Evolutionary conservation across 2,888 invertebrate species (phyloP).

Genomic region (Rutpela maculata): DNA sequence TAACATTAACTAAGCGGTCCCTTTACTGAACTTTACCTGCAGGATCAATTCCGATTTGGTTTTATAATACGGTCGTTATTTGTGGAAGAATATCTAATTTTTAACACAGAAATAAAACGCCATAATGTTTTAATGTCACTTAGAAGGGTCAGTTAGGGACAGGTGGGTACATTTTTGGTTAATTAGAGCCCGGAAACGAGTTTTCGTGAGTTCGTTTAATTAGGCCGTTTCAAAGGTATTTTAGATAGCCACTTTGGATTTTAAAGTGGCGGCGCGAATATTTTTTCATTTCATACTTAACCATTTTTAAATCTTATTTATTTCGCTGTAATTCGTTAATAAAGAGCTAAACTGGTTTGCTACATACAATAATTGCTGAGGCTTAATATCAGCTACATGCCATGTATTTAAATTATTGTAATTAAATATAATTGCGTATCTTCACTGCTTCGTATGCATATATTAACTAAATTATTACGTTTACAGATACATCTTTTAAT

Average conservation of each 20-base stretch:
- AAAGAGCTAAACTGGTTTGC: constrained; percentile 46
- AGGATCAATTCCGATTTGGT: background rate
- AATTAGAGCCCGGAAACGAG: constrained; percentile 55
- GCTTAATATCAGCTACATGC: constrained; percentile 46
- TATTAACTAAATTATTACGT: constrained; percentile 27
- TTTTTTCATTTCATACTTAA: constrained; percentile 11
- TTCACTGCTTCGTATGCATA: constrained; percentile 43
- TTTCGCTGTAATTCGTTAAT: constrained; percentile 43
- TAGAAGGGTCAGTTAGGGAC: constrained; percentile 25
- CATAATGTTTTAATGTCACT: constrained; percentile 20
- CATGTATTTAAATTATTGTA: constrained; percentile 49
- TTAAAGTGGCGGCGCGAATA: background rate
- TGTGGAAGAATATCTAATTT: constrained; percentile 1
- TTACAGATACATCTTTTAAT: constrained; percentile 21
- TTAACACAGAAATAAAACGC: constrained; percentile 27
- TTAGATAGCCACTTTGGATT: constrained; percentile 9
- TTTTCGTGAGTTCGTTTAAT: constrained; percentile 44
- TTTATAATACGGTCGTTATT: constrained; percentile 5
- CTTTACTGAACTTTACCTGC: constrained; percentile 1
- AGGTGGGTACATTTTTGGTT: constrained; percentile 56
- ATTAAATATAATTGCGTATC: constrained; percentile 51
- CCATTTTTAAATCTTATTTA: constrained; percentile 32
- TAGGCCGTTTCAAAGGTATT: constrained; percentile 10
- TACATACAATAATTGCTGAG: constrained; percentile 25
- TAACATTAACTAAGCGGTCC: background rate